Percentiles rank a stretch among this genome's conserved stretches.
These are phyloP conservation scores for Leucozona laternaria DNA, from an alignment of 2,888 invertebrate species.

Conservation along the genomic window DNA sequence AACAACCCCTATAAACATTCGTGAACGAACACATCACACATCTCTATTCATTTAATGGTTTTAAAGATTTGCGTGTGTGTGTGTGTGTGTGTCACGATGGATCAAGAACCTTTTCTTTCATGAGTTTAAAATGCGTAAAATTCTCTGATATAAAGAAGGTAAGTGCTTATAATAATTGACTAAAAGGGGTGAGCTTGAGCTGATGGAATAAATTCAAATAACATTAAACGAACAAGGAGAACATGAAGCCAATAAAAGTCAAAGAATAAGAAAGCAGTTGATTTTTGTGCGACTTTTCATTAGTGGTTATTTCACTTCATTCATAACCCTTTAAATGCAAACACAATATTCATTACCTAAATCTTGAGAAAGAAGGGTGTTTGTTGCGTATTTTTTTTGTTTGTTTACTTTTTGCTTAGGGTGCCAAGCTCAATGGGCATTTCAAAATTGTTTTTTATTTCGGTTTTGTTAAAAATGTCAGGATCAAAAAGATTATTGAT, in stretches of 20 bases:
- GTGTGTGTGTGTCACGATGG: slow-evolving; percentile 17
- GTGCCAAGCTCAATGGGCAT: slow-evolving; percentile 14
- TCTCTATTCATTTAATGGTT: slow-evolving; percentile 3
- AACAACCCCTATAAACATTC: slow-evolving; percentile 50
- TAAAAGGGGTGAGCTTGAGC: slow-evolving; percentile 55
- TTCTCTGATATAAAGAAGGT: slow-evolving; percentile 29
- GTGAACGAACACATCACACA: neutral
- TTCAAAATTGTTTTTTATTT: neutral
- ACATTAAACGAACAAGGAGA: slow-evolving; percentile 12
- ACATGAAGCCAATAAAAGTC: slow-evolving; percentile 53
- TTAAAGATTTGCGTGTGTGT: slow-evolving; percentile 15
- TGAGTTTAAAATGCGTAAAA: slow-evolving; percentile 45
- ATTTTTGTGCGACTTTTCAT: slow-evolving; percentile 46
- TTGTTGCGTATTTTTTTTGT: neutral
- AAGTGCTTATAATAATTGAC: neutral
- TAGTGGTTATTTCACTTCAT: slow-evolving; percentile 51
- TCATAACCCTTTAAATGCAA: slow-evolving; percentile 24
- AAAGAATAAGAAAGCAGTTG: slow-evolving; percentile 38
- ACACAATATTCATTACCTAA: slow-evolving; percentile 1
- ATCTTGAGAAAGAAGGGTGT: slow-evolving; percentile 8
- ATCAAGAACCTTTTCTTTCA: slow-evolving; percentile 37
- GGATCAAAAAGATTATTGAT: slow-evolving; percentile 37
- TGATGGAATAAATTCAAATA: neutral
- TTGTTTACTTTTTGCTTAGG: neutral
- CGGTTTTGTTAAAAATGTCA: slow-evolving; percentile 10